Evolutionary conservation across 2,797 vertebrate species (phyloP), one percentile per base, ranked within the genome.

Genomic region (Setipinna tenuifilis): DNA sequence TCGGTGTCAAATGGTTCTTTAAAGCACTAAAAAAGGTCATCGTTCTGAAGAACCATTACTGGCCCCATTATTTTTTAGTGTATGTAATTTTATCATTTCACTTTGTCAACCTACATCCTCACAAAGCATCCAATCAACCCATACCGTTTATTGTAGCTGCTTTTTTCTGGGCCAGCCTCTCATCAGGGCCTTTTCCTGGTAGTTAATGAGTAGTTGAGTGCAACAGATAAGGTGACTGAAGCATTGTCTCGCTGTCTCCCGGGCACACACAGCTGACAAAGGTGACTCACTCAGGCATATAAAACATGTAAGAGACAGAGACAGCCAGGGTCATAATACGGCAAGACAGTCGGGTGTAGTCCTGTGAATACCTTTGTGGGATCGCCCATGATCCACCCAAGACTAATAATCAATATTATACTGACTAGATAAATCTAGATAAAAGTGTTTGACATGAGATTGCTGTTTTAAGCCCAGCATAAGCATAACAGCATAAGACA

Each of bases 221-320:
- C 31, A 41, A 1, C 71, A 44, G 31, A 71, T 71, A 71, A 71
- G 28, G 25, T 71, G 65, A 71, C 65, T 16, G 65, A 5, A 17
- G 1, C 65, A 71, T 31, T 71, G 65, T 31, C 25, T 71, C 65
- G 3, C 21, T 65, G 62, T 65, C 62, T 17, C 11, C 68, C 25
- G 71, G 71, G 35, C 17, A 41, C 35, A 78, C 19, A 44, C 35
- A 2, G 31, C 1, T 41, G 71, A 78, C 35, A 41, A 41, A 41
- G 71, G 35, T 78, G 71, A 78, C 35, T 78, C 71, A 78, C 16
- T 75, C 31, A 78, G 71, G 19, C 71, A 78, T 19, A 75, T 17
- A 61, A 83, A 35, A 57, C 31, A 41, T 59, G 82, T 21, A 50
- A 82, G 65, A 50, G 28, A 80, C 58, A 82, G 19, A 28, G 11